Evolutionary conservation across 2,797 vertebrate genomes (phyloP), one percentile per base, ranked within the genome.

Genomic region (Paedocypris micromegethes): DNA sequence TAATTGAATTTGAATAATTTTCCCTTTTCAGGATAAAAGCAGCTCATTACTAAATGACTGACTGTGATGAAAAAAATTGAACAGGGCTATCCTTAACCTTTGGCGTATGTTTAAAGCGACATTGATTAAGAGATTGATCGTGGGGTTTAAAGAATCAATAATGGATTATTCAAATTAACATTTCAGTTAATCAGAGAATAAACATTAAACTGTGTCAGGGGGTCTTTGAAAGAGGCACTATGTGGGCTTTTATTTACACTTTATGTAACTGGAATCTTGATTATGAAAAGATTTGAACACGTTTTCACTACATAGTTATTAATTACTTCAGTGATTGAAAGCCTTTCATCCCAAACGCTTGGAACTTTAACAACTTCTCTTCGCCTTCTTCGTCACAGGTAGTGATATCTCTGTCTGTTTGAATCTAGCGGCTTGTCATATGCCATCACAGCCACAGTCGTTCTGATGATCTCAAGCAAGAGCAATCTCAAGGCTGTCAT

Each of bases 291-390:
- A 55, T 9, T 50, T 40, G 46, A 45, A 48, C 50, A 44, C 52
- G 59, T 43, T 66, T 60, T 40, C n/a, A 43, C 47, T 55, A 42
- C 9, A 37, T 39, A 39, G 49, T 58, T 75, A 49, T 58, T 65
- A 66, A 63, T 63, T 65, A 52, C 23, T 45, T 51, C 38, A 52
- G 61, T 49, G 59, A 69, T 69, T 42, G 42, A 58, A n/a, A 45
- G 23, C 73, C 58, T 43, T 54, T 73, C 44, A 38, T 45, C 70
- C 53, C 56, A 23, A 58, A 51, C 43, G 46, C 42, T 44, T 46
- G n/a, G 5, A 41, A 49, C 50, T 68, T 56, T 53, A 60, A 59
- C 64, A 60, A 39, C 48, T 68, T 9, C 5, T 56, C 38, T 56
- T 23, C 23, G 23, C 23, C 23, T 23, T 8, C 45, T 49, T 39